These are phyloP conservation scores for Sebastes matsubarae DNA, from an alignment of 2,797 vertebrate genomes.

Conservation along the genomic window DNA sequence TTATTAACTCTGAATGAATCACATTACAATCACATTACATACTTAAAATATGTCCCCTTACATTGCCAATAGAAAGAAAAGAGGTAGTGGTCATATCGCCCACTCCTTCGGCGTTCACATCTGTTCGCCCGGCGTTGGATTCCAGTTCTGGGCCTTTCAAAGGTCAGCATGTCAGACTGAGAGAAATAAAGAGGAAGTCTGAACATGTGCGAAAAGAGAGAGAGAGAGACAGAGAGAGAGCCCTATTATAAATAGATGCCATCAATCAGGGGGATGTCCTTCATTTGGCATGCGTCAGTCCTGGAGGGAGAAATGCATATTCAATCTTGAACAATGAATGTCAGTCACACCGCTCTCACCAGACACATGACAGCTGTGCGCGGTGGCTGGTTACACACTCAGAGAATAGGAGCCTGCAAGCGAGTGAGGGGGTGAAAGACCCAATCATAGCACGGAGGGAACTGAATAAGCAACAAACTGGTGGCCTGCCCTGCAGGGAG, in stretches of 20 bases:
- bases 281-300: constrained; percentile 70
- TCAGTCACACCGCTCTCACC: constrained; percentile 65
- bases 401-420: constrained; percentile 49
- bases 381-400: constrained; percentile 50
- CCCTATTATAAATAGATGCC: constrained; percentile 74
- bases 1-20: too few species aligned
- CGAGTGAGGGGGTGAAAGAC: constrained; percentile 28
- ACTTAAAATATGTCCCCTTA: too few species aligned
- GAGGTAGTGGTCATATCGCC: too few species aligned
- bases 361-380: constrained; percentile 70
- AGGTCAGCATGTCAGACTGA: constrained; percentile 21
- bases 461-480: constrained; percentile 44
- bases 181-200: constrained; percentile 23
- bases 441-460: constrained; percentile 29
- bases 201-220: constrained; percentile 18
- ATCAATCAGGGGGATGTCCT: constrained; percentile 79
- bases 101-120: background rate
- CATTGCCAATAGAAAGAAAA: too few species aligned
- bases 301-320: constrained; percentile 74
- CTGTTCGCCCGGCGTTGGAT: constrained; percentile 15
- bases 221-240: constrained; percentile 28
- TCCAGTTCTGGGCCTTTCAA: constrained; percentile 12
- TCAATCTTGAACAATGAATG: constrained; percentile 71
- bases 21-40: too few species aligned
- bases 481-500: background rate